Conservation (phyloP, 2,888 invertebrate species). For the Athalia circularis region DNA sequence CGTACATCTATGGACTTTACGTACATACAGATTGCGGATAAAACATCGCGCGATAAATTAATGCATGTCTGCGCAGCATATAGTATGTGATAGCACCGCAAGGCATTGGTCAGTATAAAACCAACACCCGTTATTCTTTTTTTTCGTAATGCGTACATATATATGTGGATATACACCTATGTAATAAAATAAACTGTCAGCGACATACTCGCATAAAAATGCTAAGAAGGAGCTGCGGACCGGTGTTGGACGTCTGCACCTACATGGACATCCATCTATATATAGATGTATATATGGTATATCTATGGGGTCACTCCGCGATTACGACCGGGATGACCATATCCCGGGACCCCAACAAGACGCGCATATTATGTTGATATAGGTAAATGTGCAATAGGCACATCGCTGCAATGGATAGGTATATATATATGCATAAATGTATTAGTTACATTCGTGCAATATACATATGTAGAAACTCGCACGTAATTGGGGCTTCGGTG, state of each 20-base stretch:
- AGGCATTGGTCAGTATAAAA: background rate
- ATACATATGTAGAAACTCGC: no score
- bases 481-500: no score
- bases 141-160: background rate
- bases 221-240: constrained; percentile 69
- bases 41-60: no score
- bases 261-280: background rate
- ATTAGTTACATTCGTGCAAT: no score
- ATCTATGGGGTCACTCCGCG: background rate
- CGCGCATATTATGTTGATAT: constrained; percentile 32
- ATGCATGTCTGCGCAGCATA: no score
- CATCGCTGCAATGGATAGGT: background rate
- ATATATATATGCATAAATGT: background rate
- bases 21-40: no score
- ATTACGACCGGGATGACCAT: constrained; percentile 37
- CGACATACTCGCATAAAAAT: constrained; percentile 73
- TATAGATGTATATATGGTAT: background rate
- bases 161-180: constrained; percentile 57
- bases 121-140: no score
- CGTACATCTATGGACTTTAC: no score
- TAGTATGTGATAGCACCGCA: background rate
- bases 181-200: constrained; percentile 74
- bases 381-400: background rate
- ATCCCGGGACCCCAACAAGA: background rate
- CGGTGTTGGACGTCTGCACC: constrained; percentile 19